Conservation (phyloP, 1,140 invertebrate species). For the Pseudomyrmex flavicornis region DNA sequence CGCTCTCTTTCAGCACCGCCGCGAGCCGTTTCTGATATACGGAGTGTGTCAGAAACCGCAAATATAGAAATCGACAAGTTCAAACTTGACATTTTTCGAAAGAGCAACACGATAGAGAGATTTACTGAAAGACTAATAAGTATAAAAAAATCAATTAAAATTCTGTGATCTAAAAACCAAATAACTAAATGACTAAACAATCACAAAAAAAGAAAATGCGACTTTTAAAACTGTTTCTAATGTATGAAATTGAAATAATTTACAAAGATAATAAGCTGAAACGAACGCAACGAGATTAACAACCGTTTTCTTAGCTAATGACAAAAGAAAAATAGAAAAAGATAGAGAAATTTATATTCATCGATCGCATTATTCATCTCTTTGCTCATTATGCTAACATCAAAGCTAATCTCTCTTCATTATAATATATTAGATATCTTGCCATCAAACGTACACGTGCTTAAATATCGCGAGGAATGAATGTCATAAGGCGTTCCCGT, state of each 20-base stretch:
- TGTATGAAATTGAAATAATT: conserved; percentile 1
- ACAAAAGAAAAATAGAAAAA: neutral
- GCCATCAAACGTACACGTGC: conserved; percentile 30
- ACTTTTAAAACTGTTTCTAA: neutral
- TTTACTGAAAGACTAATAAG: neutral
- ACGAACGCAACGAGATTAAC: neutral
- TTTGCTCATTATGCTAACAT: conserved; percentile 22
- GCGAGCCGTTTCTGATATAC: conserved; percentile 22
- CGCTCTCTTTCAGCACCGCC: conserved; percentile 22
- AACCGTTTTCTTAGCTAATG: neutral
- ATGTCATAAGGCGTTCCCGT: neutral
- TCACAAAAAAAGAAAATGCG: neutral
- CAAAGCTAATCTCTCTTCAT: conserved; percentile 11
- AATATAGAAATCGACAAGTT: neutral
- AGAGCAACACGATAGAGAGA: neutral
- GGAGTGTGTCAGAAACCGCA: conserved; percentile 7
- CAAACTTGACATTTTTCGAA: neutral
- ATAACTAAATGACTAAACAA: neutral
- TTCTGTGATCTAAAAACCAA: neutral
- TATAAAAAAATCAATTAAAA: neutral
- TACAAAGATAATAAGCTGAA: neutral
- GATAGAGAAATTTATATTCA: neutral
- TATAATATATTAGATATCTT: neutral
- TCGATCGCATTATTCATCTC: neutral
- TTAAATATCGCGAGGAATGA: conserved; percentile 25